Evolutionary conservation across 2,113 vertebrate genomes (phyloP).

Genomic region (Deroptyus accipitrinus): DNA sequence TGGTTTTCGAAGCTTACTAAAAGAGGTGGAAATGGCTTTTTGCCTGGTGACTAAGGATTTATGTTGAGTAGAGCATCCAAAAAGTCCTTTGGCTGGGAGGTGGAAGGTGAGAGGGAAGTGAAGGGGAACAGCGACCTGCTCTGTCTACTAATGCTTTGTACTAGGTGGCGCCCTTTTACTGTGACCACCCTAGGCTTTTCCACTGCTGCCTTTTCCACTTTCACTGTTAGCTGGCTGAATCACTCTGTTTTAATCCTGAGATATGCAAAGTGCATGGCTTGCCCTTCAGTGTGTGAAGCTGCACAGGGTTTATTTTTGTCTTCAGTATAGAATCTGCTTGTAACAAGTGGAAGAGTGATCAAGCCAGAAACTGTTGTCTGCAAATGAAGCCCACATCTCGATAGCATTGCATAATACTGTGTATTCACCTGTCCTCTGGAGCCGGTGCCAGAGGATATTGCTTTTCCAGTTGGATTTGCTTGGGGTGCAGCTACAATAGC

Average conservation of each 20-base stretch:
- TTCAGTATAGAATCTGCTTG: neutral
- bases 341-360: slow-evolving; percentile 4
- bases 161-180: neutral
- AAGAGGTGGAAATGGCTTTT: neutral
- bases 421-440: neutral
- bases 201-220: neutral
- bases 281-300: neutral
- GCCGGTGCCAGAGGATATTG: neutral
- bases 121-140: neutral
- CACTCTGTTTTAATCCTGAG: neutral
- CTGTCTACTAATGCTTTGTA: neutral
- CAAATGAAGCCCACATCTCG: neutral
- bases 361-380: neutral
- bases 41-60: neutral
- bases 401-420: neutral
- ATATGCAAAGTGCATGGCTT: neutral
- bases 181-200: neutral
- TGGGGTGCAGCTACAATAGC: slow-evolving; percentile 82
- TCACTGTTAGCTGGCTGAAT: neutral
- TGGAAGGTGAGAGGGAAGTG: neutral
- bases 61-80: neutral
- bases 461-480: slow-evolving; percentile 83
- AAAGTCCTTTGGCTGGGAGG: neutral
- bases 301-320: slow-evolving; percentile 22
- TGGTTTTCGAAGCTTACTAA: neutral